These are phyloP conservation scores for Linepithema humile DNA, from an alignment of 1,140 invertebrate species.

Conservation along the genomic window DNA sequence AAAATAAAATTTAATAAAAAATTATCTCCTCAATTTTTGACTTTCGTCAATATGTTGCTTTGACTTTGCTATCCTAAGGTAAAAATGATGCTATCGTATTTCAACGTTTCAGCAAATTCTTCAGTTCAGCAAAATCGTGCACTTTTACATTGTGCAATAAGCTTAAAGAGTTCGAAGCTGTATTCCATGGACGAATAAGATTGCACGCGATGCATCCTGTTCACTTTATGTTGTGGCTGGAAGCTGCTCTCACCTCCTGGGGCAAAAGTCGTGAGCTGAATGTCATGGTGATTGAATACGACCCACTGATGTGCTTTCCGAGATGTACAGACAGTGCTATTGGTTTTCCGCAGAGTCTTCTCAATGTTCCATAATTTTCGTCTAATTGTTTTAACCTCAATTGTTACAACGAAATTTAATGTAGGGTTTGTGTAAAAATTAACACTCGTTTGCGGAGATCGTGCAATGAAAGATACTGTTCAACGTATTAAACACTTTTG, in stretches of 20 bases:
- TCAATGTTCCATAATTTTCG: conserved; percentile 7
- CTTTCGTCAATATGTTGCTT: background rate
- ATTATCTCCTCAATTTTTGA: background rate
- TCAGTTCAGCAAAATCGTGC: no score
- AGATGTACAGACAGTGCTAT: conserved; percentile 33
- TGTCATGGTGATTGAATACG: conserved; percentile 81
- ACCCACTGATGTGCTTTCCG: conserved; percentile 73
- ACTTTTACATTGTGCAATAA: conserved; percentile 66
- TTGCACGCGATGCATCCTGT: conserved; percentile 69
- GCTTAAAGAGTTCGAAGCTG: conserved; percentile 33
- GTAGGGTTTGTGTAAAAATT: background rate
- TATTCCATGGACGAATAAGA: conserved; percentile 59
- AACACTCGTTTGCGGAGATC: background rate
- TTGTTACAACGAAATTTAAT: background rate
- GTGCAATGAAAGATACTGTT: background rate
- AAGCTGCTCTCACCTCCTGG: conserved; percentile 81
- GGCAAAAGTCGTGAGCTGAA: conserved; percentile 81
- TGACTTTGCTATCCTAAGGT: background rate
- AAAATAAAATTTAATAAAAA: background rate
- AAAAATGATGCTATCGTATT: background rate
- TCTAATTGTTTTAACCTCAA: background rate
- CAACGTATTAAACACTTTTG: background rate
- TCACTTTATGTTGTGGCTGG: conserved; percentile 69
- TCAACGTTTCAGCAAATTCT: conserved; percentile 45
- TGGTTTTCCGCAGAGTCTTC: conserved; percentile 26